Evolutionary conservation across 2,113 vertebrate genomes (phyloP), one percentile per base, ranked within the genome.

Genomic region (Syngnathus typhle): DNA sequence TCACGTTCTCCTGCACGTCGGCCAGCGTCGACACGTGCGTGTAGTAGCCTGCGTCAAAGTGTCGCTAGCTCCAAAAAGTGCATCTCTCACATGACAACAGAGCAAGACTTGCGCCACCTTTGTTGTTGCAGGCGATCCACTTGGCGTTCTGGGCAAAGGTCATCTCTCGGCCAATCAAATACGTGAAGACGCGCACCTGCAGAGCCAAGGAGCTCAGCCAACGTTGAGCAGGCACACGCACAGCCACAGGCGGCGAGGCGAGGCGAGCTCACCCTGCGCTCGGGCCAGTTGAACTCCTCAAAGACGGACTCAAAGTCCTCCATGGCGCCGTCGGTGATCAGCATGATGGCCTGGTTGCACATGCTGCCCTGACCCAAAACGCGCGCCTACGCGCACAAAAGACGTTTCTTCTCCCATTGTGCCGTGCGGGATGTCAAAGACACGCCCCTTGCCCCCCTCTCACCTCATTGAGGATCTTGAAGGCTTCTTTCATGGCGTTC

Each of bases 291-390:
- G 86, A 94, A 98, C 60, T 96, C 93, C 77, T 99, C 89, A 68
- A 98, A 95, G 64, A 98, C 94, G 0, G 91, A 84, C 83, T 96
- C 88, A 0, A 95, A 98, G 74, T 95, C 94, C 81, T 98, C 96
- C 91, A 98, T 94, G 0, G 96, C 97, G 43, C 97, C 96, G 0
- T 98, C 97, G 0, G 94, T 95, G 91, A 99, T 95, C 82, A 99
- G 90, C 97, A 99, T 99, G 91, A 99, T 95, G 71, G 95, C 97
- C 81, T 99, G 97, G 86, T 96, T 99, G 80, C 97, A 99, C 84
- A 98, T 89, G 68, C 95, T 95, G 73, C 97, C 97, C 86, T 91
- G 93, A 44, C 92, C 90, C 0, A 91, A 93, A 1, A 64, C 67
- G 64, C 88, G 81, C 3, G 79, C 89, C 91, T 91, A 74, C 21